Base-by-base conservation (phyloP, 2,113 vertebrate species). In the Tragelaphus strepsiceros region DNA sequence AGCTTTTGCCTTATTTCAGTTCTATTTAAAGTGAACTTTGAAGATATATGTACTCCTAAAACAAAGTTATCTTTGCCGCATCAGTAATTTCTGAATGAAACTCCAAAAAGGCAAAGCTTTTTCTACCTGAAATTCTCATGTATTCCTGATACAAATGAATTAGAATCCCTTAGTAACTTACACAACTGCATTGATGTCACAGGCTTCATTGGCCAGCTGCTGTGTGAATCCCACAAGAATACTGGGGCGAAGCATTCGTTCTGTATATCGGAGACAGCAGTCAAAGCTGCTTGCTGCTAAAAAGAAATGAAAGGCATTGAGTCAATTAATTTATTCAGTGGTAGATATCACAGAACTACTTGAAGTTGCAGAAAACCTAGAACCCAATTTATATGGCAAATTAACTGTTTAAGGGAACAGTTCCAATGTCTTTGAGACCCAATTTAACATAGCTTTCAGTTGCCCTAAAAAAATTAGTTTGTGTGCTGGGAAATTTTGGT, bases 151-250 rank as follows among this genome's bases (percentile, higher is more conserved):
- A n/a, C 46, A 56, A 0, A 0, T 67, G 8, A 11, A 1, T 80
- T 53, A 56, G 54, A 97, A 61, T 77, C 86, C 46, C 24, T 56
- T 9, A 19, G 15, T 58, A 51, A 98, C 99, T 98, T 97, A 99
- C 99, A 99, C 98, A 96, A 99, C 64, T 0, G 99, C 99, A 24
- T 98, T 54, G 77, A 99, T 99, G 61, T 99, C 99, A 0, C 99
- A 99, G 32, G 97, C 98, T 96, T 99, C 99, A 1, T 95, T 86
- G 11, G 98, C 92, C 46, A 96, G 74, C 94, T 99, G 99, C 49
- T 97, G 97, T 1, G 94, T 96, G 62, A 98, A 99, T 16, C 98
- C 97, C 71, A 83, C 87, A 0, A 99, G 91, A 16, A 1, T 39
- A 85, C 1, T n/a, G 0, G 4, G 22, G 19, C 22, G 97, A 85